phyloP scores from a whole-genome alignment of 2,113 vertebrate species.

The Crotophaga sulcirostris region DNA sequence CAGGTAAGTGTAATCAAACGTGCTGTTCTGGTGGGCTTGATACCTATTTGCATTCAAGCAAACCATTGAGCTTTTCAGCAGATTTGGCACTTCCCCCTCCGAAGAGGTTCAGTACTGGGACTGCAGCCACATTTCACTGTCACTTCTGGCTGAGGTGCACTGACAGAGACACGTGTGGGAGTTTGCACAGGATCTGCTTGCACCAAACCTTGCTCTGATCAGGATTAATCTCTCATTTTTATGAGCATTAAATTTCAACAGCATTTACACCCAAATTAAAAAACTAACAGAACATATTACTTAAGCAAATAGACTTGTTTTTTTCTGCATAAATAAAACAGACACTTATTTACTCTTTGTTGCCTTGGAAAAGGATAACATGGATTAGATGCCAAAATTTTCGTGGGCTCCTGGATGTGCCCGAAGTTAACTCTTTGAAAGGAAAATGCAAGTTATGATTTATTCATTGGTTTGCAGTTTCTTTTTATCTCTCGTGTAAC shows the following conservation, averaged over 20 bases:
- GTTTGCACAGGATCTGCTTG: not conserved
- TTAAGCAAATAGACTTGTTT: conserved; percentile 53
- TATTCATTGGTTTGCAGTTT: not conserved
- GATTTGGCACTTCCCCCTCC: not conserved
- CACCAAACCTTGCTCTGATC: not conserved
- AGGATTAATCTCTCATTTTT: conserved; percentile 5
- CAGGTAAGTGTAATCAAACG: not conserved
- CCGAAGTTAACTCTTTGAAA: conserved; percentile 36
- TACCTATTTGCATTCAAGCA: not conserved
- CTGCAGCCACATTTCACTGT: not conserved
- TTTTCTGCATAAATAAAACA: conserved; percentile 49
- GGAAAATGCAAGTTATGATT: not conserved
- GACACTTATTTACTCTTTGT: conserved; percentile 55
- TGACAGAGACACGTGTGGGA: not conserved
- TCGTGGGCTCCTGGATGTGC: not conserved
- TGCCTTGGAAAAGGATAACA: not conserved
- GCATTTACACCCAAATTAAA: conserved; percentile 47
- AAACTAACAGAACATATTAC: conserved; percentile 47
- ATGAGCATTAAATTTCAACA: conserved; percentile 32
- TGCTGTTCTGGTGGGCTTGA: conserved; percentile 22
- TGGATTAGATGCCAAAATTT: not conserved
- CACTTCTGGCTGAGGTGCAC: not conserved
- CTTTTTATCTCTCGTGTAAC: not conserved
- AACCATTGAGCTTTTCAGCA: not conserved
- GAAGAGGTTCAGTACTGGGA: conserved; percentile 36